phyloP scores from a whole-genome alignment of 1,140 invertebrate genomes.

The Geopemphigus sp. region DNA sequence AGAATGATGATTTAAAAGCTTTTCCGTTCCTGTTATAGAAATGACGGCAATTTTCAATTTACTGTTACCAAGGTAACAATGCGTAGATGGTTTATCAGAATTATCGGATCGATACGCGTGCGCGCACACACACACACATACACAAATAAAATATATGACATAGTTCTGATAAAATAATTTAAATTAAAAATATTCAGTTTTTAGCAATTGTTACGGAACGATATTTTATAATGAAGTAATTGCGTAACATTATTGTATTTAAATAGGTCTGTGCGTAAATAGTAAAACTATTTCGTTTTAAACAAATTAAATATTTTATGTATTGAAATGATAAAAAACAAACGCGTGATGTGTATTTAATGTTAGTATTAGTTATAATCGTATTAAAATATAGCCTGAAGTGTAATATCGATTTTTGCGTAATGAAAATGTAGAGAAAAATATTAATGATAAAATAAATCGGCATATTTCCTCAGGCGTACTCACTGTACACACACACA shows the following conservation, averaged over 20 bases:
- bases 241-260: neutral
- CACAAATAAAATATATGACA: neutral
- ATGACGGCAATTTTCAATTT: conserved; percentile 48
- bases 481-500: neutral
- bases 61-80: conserved; percentile 37
- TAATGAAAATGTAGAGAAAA: conserved; percentile 12
- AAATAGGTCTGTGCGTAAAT: too few species aligned
- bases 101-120: conserved; percentile 20
- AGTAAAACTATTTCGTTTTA: too few species aligned
- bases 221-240: too few species aligned
- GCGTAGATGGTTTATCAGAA: conserved; percentile 46
- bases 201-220: too few species aligned
- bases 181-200: too few species aligned
- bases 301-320: too few species aligned
- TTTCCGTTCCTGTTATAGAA: conserved; percentile 38
- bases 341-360: neutral
- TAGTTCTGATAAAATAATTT: neutral
- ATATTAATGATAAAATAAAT: conserved; percentile 1
- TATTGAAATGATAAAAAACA: neutral
- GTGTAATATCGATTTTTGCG: neutral
- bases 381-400: neutral
- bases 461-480: neutral
- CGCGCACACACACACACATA: too few species aligned
- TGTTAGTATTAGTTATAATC: neutral
- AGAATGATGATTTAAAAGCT: conserved; percentile 44